Evolutionary conservation across 2,888 invertebrate genomes (phyloP).

Genomic region (Hydraecia micacea): DNA sequence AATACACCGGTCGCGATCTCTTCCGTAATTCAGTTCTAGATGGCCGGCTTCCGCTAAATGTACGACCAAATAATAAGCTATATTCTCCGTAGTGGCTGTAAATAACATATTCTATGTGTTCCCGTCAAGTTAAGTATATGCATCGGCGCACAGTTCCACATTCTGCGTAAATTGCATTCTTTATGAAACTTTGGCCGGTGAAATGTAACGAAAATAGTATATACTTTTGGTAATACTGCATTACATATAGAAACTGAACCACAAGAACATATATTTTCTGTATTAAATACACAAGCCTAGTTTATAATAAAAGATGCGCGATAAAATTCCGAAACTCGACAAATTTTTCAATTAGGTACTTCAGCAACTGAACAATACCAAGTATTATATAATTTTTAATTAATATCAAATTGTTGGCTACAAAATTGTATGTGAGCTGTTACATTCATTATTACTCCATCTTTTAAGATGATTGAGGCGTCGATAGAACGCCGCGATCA

Average conservation of each 20-base stretch:
- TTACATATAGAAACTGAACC: neutral
- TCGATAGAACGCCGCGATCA: constrained; percentile 57
- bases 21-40: constrained; percentile 69
- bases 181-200: constrained; percentile 13
- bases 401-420: constrained; percentile 15
- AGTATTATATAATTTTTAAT: constrained; percentile 36
- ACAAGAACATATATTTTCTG: neutral
- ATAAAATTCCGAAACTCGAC: neutral
- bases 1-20: constrained; percentile 66
- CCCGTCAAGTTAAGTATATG: constrained; percentile 23
- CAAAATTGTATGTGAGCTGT: constrained; percentile 18
- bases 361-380: constrained; percentile 1
- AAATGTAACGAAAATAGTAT: constrained; percentile 24
- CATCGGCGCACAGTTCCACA: constrained; percentile 31
- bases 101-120: constrained; percentile 39
- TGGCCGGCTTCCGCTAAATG: constrained; percentile 40
- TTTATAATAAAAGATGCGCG: too few species aligned
- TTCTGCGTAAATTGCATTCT: constrained; percentile 43
- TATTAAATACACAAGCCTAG: too few species aligned
- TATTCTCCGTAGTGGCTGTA: constrained; percentile 28
- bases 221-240: neutral
- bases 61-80: constrained; percentile 55
- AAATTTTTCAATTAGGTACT: constrained; percentile 33
- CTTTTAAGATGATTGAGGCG: constrained; percentile 56
- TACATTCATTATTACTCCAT: constrained; percentile 52